A percentile compares a stretch with the other conserved stretches of the same genome.
Evolutionary conservation across 2,888 invertebrate genomes (phyloP).

Genomic region (Hirudinaria manillensis): DNA sequence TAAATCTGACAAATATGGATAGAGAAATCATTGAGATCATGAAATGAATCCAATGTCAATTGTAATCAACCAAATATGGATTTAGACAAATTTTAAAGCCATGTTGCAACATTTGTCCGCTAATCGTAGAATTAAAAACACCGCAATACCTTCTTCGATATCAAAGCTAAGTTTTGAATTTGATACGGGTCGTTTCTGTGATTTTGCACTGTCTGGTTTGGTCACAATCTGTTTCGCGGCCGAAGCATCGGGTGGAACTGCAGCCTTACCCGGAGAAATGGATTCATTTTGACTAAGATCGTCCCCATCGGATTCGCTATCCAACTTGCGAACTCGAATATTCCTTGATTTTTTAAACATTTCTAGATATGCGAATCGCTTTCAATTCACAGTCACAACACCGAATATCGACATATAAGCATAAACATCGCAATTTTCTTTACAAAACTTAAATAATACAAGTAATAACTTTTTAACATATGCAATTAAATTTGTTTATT

Average conservation of each 20-base stretch:
- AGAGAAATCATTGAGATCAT: no score
- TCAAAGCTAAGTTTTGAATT: constrained; percentile 38
- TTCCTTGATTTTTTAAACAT: constrained; percentile 37
- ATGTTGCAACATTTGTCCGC: no score
- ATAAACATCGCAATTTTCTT: no score
- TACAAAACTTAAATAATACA: background rate
- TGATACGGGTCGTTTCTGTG: background rate
- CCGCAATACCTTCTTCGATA: constrained; percentile 34
- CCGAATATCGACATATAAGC: no score
- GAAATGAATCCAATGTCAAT: no score
- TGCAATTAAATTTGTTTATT: no score
- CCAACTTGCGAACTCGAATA: constrained; percentile 34
- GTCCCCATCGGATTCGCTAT: constrained; percentile 35
- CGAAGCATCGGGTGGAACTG: background rate
- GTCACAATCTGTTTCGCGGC: background rate
- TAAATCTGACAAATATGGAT: no score
- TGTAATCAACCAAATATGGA: no score
- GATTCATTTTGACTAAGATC: constrained; percentile 17
- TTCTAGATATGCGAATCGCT: background rate
- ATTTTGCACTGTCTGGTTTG: constrained; percentile 29
- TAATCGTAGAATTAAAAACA: background rate
- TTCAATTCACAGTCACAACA: no score
- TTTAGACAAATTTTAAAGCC: no score
- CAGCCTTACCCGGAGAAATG: no score
- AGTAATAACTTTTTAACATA: background rate